Percentiles rank a stretch among this genome's conserved stretches.
Evolutionary conservation across 1,140 invertebrate species (phyloP).

Genomic region (Nasonia vitripennis): DNA sequence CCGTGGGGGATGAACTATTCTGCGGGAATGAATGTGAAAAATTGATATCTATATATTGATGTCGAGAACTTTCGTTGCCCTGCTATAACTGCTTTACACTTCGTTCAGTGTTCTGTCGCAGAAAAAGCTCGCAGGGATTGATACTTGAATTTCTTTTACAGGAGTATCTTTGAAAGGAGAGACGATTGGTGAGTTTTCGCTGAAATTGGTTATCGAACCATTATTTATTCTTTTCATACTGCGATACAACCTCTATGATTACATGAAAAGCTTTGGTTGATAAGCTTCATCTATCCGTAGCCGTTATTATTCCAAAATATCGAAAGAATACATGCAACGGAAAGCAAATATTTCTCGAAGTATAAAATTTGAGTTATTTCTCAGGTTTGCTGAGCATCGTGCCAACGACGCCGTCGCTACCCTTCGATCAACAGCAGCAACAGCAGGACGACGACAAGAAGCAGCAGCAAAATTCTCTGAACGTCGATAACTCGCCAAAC

Average conservation of each 20-base stretch:
- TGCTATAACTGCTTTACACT: too few relatives aligned
- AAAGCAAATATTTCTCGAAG: not conserved
- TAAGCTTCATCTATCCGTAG: not conserved
- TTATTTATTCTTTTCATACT: not conserved
- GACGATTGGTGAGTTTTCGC: constrained; percentile 57
- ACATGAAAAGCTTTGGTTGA: not conserved
- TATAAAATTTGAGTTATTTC: not conserved
- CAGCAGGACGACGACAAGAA: not conserved
- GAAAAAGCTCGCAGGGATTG: too few relatives aligned
- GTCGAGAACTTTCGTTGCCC: too few relatives aligned
- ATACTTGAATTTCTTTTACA: constrained; percentile 24
- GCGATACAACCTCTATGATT: not conserved
- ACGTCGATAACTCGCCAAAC: constrained; percentile 42
- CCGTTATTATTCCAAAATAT: constrained; percentile 16
- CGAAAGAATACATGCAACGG: not conserved
- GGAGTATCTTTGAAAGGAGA: constrained; percentile 57
- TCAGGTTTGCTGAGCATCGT: constrained; percentile 39
- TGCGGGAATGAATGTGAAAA: too few relatives aligned
- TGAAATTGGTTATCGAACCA: not conserved
- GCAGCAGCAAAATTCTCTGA: constrained; percentile 34
- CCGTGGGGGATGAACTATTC: too few relatives aligned
- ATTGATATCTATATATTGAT: too few relatives aligned
- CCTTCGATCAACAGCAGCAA: constrained; percentile 9
- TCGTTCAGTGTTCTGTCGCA: too few relatives aligned
- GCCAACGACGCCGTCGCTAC: not conserved